Percentiles rank a stretch among this genome's conserved stretches.
Conservation (phyloP, 2,113 vertebrate genomes). For the Cyphotilapia sp. region DNA sequence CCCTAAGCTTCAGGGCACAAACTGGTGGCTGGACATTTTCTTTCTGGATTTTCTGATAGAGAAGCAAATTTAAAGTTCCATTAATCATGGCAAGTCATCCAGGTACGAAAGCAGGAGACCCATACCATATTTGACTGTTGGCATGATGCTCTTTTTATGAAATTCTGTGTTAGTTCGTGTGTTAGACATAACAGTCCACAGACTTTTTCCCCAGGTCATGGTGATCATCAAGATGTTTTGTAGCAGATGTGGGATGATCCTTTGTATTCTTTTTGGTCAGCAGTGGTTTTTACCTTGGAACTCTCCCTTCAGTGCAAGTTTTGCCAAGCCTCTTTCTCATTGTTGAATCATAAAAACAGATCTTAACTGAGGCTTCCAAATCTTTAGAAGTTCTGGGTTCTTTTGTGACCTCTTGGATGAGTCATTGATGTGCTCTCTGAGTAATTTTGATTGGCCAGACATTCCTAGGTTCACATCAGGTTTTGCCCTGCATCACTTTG, state of each 20-base stretch:
- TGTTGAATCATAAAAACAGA: background rate
- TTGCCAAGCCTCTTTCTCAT: background rate
- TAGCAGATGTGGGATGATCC: background rate
- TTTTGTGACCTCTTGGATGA: background rate
- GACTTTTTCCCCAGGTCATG: background rate
- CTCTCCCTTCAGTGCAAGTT: background rate
- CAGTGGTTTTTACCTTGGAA: background rate
- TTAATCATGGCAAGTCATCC: background rate
- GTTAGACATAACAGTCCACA: background rate
- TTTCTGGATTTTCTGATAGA: background rate
- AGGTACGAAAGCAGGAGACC: background rate
- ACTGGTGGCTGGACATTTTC: background rate
- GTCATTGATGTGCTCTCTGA: background rate
- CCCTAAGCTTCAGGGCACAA: background rate
- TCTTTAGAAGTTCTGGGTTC: background rate
- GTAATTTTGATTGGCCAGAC: background rate
- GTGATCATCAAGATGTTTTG: background rate
- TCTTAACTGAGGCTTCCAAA: background rate
- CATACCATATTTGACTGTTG: background rate
- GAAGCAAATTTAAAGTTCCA: background rate
- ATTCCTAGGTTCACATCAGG: background rate
- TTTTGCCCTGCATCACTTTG: background rate
- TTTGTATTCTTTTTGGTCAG: background rate
- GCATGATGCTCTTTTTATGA: background rate
- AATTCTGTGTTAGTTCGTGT: background rate